Conservation (phyloP, 2,888 invertebrate genomes). For the Sialis lutaria region DNA sequence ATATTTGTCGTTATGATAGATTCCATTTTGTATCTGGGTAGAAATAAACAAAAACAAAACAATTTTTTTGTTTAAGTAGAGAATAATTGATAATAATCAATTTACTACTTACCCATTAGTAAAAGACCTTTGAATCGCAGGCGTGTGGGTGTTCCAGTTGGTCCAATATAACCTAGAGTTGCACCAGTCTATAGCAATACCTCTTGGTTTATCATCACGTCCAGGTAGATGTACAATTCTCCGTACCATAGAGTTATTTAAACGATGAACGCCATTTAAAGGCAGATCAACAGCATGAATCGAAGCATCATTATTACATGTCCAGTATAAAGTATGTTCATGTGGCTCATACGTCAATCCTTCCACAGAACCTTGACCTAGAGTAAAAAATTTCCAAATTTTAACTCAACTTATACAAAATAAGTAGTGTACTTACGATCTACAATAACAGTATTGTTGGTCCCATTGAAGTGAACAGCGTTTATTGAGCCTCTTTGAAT, state of each 20-base stretch:
- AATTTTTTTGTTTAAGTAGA: too few species aligned
- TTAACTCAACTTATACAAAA: neutral
- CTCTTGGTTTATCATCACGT: constrained; percentile 61
- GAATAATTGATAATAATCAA: too few species aligned
- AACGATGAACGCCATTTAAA: constrained; percentile 18
- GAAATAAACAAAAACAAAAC: too few species aligned
- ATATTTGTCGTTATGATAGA: constrained; percentile 62
- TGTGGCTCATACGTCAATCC: constrained; percentile 63
- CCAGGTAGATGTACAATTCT: constrained; percentile 43
- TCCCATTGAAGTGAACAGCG: constrained; percentile 65
- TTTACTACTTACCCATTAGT: constrained; percentile 17
- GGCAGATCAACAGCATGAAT: constrained; percentile 40
- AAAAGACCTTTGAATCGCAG: constrained; percentile 64
- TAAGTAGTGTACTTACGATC: constrained; percentile 32
- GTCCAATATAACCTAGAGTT: constrained; percentile 60
- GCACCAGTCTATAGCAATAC: constrained; percentile 74
- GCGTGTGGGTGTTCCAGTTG: constrained; percentile 71
- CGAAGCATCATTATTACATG: constrained; percentile 61
- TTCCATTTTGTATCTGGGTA: constrained; percentile 43
- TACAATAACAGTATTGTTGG: constrained; percentile 48
- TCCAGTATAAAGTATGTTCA: constrained; percentile 65
- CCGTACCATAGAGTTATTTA: constrained; percentile 24
- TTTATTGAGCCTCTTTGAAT: constrained; percentile 74
- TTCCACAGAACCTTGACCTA: constrained; percentile 71
- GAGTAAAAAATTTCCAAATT: constrained; percentile 10